These are phyloP conservation scores for Aricia agestis DNA, from an alignment of 1,140 invertebrate genomes.

Conservation along the genomic window DNA sequence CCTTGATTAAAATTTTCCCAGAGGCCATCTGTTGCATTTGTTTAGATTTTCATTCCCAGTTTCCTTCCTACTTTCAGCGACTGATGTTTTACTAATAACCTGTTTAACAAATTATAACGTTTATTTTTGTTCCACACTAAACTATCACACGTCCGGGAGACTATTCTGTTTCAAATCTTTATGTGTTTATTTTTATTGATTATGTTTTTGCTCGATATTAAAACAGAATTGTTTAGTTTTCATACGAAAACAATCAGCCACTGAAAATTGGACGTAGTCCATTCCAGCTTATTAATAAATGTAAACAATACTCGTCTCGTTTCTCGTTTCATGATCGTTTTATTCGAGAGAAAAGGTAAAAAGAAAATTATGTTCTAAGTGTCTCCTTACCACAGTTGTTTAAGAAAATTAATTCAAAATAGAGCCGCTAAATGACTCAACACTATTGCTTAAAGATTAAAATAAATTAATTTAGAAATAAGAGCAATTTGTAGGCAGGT, in stretches of 20 bases:
- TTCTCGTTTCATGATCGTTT: background rate
- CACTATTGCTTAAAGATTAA: conserved; percentile 57
- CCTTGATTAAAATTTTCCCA: background rate
- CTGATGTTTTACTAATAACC: conserved; percentile 69
- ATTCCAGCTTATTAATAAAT: background rate
- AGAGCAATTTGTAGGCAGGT: conserved; percentile 57
- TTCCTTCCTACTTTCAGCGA: conserved; percentile 37
- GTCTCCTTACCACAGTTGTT: too few species aligned
- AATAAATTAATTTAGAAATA: conserved; percentile 69
- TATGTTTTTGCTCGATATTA: conserved; percentile 42
- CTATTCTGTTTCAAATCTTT: conserved; percentile 71
- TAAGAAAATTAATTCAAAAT: conserved; percentile 36
- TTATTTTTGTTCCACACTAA: conserved; percentile 67
- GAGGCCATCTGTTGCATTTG: background rate
- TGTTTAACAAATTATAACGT: conserved; percentile 70
- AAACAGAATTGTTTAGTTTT: conserved; percentile 30
- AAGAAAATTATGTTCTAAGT: too few species aligned
- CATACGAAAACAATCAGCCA: background rate
- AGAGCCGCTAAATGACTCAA: conserved; percentile 65
- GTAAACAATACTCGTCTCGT: background rate
- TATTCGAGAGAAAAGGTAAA: too few species aligned
- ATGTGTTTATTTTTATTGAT: conserved; percentile 62
- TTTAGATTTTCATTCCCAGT: background rate
- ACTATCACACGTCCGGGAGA: conserved; percentile 66
- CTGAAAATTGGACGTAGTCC: background rate